Evolutionary conservation across 2,113 vertebrate species (phyloP).

Genomic region (Aegithalos caudatus): DNA sequence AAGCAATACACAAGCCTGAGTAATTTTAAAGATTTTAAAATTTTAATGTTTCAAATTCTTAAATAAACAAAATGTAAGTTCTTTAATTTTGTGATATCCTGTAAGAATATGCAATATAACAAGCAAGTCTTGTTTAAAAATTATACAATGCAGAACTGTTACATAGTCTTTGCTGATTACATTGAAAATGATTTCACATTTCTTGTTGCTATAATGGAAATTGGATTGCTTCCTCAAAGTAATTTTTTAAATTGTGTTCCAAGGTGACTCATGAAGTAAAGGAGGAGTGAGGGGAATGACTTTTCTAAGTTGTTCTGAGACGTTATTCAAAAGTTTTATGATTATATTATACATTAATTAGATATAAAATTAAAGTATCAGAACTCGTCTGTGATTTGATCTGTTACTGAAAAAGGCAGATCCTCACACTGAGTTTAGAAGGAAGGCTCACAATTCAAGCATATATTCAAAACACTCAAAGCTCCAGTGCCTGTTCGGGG

Average conservation of each 20-base stretch:
- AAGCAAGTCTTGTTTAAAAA: too few species aligned
- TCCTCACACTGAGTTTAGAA: neutral
- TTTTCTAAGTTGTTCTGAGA: neutral
- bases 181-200: neutral
- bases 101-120: neutral
- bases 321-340: neutral
- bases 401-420: neutral
- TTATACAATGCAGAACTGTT: neutral
- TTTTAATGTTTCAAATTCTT: neutral
- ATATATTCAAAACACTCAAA: neutral
- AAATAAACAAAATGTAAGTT: neutral
- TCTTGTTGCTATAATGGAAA: conserved; percentile 1
- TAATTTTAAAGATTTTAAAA: neutral
- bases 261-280: neutral
- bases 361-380: neutral
- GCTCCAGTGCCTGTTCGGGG: neutral
- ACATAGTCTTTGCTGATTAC: neutral
- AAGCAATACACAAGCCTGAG: neutral
- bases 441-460: neutral
- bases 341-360: neutral
- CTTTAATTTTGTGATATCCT: neutral
- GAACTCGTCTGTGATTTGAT: neutral
- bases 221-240: neutral
- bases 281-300: neutral
- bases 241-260: neutral